Evolutionary conservation across 2,797 vertebrate species (phyloP).

Genomic region (Monodelphis domestica): DNA sequence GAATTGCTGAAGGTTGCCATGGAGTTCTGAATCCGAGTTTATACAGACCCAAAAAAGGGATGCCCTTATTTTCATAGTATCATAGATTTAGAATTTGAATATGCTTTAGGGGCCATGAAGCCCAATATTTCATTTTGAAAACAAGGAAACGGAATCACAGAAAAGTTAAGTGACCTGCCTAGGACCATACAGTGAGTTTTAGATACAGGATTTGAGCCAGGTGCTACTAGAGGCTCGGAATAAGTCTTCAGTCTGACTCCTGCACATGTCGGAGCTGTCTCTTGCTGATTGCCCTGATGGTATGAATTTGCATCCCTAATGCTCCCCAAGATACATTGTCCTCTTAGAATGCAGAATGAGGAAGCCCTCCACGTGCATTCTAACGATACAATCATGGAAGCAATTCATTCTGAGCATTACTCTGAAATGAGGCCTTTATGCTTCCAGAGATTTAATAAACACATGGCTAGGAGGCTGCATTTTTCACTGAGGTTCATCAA

Average conservation of each 20-base stretch:
- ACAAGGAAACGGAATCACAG: neutral
- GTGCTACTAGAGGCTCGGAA: slow-evolving; percentile 10
- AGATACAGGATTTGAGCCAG: neutral
- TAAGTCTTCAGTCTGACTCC: slow-evolving; percentile 58
- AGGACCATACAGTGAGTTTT: neutral
- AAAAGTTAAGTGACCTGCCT: neutral
- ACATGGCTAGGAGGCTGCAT: slow-evolving; percentile 72
- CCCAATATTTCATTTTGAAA: neutral
- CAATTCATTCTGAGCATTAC: slow-evolving; percentile 79
- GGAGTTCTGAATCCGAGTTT: slow-evolving; percentile 22
- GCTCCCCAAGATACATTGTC: slow-evolving; percentile 66
- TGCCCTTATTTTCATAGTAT: neutral
- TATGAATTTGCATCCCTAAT: slow-evolving; percentile 74
- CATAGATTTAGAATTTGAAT: neutral
- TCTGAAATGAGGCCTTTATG: slow-evolving; percentile 75
- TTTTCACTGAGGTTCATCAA: slow-evolving; percentile 80
- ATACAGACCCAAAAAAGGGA: neutral
- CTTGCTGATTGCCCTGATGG: slow-evolving; percentile 65
- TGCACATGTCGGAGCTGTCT: slow-evolving; percentile 68
- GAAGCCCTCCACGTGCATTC: slow-evolving; percentile 77
- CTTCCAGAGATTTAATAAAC: slow-evolving; percentile 76
- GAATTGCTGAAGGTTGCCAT: neutral
- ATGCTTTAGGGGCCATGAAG: neutral
- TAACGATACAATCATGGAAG: slow-evolving; percentile 79
- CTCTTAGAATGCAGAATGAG: slow-evolving; percentile 73